Evolutionary conservation across 2,797 vertebrate genomes (phyloP).

Genomic region (Psittacula echo): DNA sequence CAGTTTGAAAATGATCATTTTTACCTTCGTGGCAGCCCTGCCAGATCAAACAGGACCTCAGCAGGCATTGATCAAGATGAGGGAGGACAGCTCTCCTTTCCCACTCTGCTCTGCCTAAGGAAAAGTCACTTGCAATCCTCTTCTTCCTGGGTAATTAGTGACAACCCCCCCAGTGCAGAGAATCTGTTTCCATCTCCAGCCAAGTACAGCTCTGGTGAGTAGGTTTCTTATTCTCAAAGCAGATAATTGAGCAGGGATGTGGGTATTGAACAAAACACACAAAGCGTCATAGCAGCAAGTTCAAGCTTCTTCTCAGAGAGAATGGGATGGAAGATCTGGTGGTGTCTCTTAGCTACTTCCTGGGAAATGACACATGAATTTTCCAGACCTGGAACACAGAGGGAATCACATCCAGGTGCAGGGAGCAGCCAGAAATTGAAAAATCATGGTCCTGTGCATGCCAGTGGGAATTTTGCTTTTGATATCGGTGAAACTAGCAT

Average conservation of each 20-base stretch:
- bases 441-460: background rate
- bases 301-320: constrained; percentile 79
- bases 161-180: background rate
- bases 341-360: constrained; percentile 74
- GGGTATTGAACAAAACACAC: background rate
- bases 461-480: background rate
- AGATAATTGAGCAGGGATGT: background rate
- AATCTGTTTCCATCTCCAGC: background rate
- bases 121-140: constrained; percentile 48
- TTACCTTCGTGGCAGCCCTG: constrained; percentile 41
- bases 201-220: background rate
- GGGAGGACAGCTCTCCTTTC: constrained; percentile 31
- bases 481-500: background rate
- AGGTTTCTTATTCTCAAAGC: background rate
- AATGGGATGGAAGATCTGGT: constrained; percentile 81
- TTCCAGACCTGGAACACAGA: constrained; percentile 72
- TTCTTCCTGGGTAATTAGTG: constrained; percentile 29
- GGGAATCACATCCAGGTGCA: background rate
- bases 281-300: constrained; percentile 60
- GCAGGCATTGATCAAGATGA: background rate
- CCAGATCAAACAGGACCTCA: background rate
- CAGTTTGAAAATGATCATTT: constrained; percentile 4
- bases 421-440: background rate
- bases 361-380: constrained; percentile 80
- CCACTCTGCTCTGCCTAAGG: constrained; percentile 24